Percentiles rank a stretch among this genome's conserved stretches.
Evolutionary conservation across 2,888 invertebrate species (phyloP).

Genomic region (Heliothis peltigera): DNA sequence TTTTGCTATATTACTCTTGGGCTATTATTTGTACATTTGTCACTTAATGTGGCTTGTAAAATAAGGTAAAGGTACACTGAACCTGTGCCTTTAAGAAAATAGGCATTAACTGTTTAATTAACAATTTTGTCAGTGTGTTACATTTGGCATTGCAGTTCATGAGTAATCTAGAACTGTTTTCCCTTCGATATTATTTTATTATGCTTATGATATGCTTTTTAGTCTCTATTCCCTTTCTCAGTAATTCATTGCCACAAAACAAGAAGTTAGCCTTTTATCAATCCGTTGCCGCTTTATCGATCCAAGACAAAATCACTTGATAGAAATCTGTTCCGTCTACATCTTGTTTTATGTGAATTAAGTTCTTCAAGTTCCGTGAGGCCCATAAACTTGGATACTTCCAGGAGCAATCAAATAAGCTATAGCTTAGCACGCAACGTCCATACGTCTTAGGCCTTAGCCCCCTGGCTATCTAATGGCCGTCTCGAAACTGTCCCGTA

Average conservation of each 20-base stretch:
- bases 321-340: not conserved
- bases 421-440: constrained; percentile 13
- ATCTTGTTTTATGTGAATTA: not conserved
- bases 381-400: constrained; percentile 12
- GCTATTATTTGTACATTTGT: not conserved
- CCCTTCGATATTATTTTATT: not conserved
- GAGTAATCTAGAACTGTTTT: not conserved
- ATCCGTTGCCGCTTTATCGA: not conserved
- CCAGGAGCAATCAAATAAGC: constrained; percentile 14
- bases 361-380: not conserved
- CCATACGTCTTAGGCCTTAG: constrained; percentile 10
- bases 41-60: too few species aligned
- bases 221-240: not conserved
- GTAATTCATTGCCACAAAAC: not conserved
- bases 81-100: too few species aligned
- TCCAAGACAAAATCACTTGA: not conserved
- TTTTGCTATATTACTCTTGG: too few species aligned
- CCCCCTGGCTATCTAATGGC: constrained; percentile 35
- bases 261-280: not conserved
- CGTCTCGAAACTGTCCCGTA: constrained; percentile 51
- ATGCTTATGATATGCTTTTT: not conserved
- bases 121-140: too few species aligned
- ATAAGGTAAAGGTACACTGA: too few species aligned
- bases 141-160: too few species aligned
- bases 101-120: too few species aligned